Percentiles rank a stretch among this genome's conserved stretches.
These are phyloP conservation scores for Octodonta nipae DNA, from an alignment of 2,888 invertebrate genomes.

Conservation along the genomic window DNA sequence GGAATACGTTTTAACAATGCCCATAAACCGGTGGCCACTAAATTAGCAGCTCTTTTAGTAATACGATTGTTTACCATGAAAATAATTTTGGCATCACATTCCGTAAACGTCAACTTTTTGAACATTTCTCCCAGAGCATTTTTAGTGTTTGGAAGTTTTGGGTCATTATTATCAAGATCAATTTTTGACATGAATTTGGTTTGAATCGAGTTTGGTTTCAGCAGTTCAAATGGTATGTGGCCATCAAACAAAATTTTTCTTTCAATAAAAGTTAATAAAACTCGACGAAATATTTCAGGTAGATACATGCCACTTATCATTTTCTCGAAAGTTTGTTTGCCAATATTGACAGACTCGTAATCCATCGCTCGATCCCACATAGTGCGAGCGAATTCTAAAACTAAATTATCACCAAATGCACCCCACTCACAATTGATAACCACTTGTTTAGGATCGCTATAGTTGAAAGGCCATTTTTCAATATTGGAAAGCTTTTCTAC, in stretches of 20 bases:
- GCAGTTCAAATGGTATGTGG: slow-evolving; percentile 63
- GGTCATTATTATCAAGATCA: slow-evolving; percentile 66
- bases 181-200: slow-evolving; percentile 98
- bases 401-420: slow-evolving; percentile 86
- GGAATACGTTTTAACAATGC: slow-evolving; percentile 83
- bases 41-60: slow-evolving; percentile 82
- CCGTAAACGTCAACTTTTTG: slow-evolving; percentile 79
- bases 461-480: slow-evolving; percentile 60
- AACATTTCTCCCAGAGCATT: slow-evolving; percentile 83
- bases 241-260: slow-evolving; percentile 74
- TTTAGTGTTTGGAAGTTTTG: too few relatives aligned
- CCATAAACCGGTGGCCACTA: slow-evolving; percentile 82
- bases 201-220: slow-evolving; percentile 71
- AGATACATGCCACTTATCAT: slow-evolving; percentile 99
- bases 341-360: slow-evolving; percentile 66
- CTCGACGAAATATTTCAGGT: slow-evolving; percentile 85
- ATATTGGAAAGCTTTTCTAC: slow-evolving; percentile 78
- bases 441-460: slow-evolving; percentile 52
- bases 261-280: slow-evolving; percentile 67
- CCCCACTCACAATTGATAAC: slow-evolving; percentile 96
- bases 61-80: too few relatives aligned
- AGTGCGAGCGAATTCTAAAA: slow-evolving; percentile 74
- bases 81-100: slow-evolving; percentile 89
- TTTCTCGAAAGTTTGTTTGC: slow-evolving; percentile 85
- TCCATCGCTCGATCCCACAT: slow-evolving; percentile 78